Percentiles rank a stretch among this genome's conserved stretches.
Evolutionary conservation across 2,888 invertebrate genomes (phyloP).

Genomic region (Cosmorhoe ocellata): DNA sequence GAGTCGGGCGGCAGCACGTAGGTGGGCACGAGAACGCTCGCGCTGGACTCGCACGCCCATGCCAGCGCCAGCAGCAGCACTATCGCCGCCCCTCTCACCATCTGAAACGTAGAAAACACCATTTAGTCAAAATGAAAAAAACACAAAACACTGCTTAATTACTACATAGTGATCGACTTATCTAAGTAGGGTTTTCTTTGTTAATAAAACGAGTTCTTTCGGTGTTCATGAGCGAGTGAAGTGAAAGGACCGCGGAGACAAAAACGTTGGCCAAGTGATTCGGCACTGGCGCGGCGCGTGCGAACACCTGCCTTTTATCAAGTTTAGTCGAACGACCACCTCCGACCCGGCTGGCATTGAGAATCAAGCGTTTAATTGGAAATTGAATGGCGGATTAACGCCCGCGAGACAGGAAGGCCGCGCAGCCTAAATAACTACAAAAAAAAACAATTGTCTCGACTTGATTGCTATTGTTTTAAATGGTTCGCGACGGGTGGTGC

Average conservation of each 20-base stretch:
- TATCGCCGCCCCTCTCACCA: slow-evolving; percentile 81
- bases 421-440: slow-evolving; percentile 62
- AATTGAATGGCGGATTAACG: slow-evolving; percentile 76
- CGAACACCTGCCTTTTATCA: slow-evolving; percentile 77
- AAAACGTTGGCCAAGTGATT: slow-evolving; percentile 66
- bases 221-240: slow-evolving; percentile 68
- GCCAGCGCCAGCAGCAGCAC: slow-evolving; percentile 76
- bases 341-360: slow-evolving; percentile 78
- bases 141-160: slow-evolving; percentile 37
- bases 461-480: slow-evolving; percentile 44
- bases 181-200: slow-evolving; percentile 70
- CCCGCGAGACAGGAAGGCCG: slow-evolving; percentile 74
- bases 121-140: slow-evolving; percentile 54
- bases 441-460: slow-evolving; percentile 58
- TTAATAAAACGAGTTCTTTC: slow-evolving; percentile 56
- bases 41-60: slow-evolving; percentile 63
- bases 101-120: slow-evolving; percentile 74
- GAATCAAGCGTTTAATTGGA: slow-evolving; percentile 79
- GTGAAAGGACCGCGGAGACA: slow-evolving; percentile 78
- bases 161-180: slow-evolving; percentile 62
- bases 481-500: slow-evolving; percentile 27
- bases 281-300: slow-evolving; percentile 71
- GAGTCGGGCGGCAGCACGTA: slow-evolving; percentile 80
- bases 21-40: slow-evolving; percentile 78
- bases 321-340: slow-evolving; percentile 68